These are phyloP conservation scores for Albula glossodonta DNA, from an alignment of 2,113 vertebrate species.

Conservation along the genomic window DNA sequence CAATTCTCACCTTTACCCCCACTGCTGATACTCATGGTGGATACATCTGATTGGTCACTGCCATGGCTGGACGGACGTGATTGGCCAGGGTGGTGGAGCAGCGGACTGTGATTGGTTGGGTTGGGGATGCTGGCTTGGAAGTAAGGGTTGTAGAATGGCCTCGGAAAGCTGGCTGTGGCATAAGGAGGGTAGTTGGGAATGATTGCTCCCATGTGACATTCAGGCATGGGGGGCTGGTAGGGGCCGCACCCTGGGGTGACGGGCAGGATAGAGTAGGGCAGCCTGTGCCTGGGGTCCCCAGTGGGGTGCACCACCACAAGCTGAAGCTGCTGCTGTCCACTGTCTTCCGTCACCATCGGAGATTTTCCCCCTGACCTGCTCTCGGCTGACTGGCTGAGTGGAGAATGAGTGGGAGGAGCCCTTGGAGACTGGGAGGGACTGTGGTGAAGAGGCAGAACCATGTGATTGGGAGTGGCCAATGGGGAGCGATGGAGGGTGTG, in stretches of 20 bases:
- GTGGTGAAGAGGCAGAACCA: constrained; percentile 26
- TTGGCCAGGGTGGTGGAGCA: neutral
- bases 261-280: constrained; percentile 1
- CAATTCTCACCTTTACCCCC: constrained; percentile 49
- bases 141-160: constrained; percentile 15
- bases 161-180: constrained; percentile 15
- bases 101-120: constrained; percentile 25
- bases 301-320: constrained; percentile 17
- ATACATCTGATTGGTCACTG: constrained; percentile 46
- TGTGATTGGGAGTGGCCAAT: constrained; percentile 34
- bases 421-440: constrained; percentile 55
- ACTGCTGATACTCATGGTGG: constrained; percentile 44
- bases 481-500: constrained; percentile 60
- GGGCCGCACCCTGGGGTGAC: constrained; percentile 5
- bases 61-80: constrained; percentile 50
- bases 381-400: constrained; percentile 42
- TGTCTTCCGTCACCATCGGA: constrained; percentile 21
- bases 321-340: constrained; percentile 20
- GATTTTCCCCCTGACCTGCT: constrained; percentile 40
- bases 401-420: constrained; percentile 46
- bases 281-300: constrained; percentile 29
- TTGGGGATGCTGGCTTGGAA: neutral
- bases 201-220: constrained; percentile 1
- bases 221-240: neutral
- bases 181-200: constrained; percentile 25